Percentiles rank a stretch among this genome's conserved stretches.
phyloP scores from a whole-genome alignment of 2,113 vertebrate genomes.

The Lepus europaeus region DNA sequence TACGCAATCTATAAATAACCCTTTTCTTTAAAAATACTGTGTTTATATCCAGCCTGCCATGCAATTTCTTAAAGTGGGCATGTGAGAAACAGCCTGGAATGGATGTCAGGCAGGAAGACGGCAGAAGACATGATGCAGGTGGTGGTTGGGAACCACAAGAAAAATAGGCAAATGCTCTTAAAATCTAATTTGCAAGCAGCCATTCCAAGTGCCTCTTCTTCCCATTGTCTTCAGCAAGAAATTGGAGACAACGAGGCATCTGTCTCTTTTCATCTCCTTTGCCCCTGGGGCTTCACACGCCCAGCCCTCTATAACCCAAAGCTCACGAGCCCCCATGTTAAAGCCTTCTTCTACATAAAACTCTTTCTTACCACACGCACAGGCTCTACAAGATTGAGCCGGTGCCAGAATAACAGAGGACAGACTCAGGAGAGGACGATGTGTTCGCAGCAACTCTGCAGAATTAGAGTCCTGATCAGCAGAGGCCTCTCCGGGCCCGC shows the following conservation, averaged over 20 bases:
- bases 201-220: neutral
- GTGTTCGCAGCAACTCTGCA: constrained; percentile 24
- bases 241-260: neutral
- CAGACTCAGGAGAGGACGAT: neutral
- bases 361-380: neutral
- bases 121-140: neutral
- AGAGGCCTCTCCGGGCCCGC: neutral
- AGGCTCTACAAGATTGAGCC: neutral
- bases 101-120: neutral
- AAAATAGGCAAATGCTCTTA: neutral
- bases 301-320: neutral
- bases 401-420: neutral
- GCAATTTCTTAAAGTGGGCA: neutral
- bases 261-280: neutral
- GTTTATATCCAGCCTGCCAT: neutral
- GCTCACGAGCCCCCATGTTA: neutral
- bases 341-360: neutral
- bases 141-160: neutral
- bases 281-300: too few species aligned
- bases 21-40: neutral
- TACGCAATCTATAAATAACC: neutral
- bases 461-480: neutral
- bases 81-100: neutral
- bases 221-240: neutral
- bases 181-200: neutral